These are phyloP conservation scores for Pseudomyrmex concolor DNA, from an alignment of 1,140 invertebrate genomes.

Conservation along the genomic window DNA sequence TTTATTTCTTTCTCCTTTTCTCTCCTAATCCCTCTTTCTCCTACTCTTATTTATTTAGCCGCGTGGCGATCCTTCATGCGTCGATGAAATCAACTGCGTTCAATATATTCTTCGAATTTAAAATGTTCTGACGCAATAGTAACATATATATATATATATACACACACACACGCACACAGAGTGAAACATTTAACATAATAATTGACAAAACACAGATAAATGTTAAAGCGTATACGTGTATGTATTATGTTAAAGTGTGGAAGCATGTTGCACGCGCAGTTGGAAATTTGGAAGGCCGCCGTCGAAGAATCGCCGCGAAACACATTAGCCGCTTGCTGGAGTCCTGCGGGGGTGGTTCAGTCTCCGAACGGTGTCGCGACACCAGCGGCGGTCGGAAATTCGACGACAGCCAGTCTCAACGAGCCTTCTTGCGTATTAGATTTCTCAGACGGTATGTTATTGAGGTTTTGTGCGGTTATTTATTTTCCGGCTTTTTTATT, in stretches of 20 bases:
- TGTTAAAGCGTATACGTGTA: background rate
- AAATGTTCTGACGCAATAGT: too few species aligned
- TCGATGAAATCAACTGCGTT: too few species aligned
- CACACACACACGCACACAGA: background rate
- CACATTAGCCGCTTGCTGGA: slow-evolving; percentile 82
- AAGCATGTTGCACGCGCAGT: slow-evolving; percentile 93
- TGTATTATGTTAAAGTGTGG: slow-evolving; percentile 87
- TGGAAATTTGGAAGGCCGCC: slow-evolving; percentile 97
- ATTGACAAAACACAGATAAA: too few species aligned
- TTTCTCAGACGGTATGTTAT: slow-evolving; percentile 87
- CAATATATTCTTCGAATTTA: background rate
- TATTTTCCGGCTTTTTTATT: background rate
- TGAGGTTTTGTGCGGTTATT: background rate
- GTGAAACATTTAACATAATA: too few species aligned
- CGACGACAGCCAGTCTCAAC: slow-evolving; percentile 76
- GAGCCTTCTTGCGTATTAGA: slow-evolving; percentile 83
- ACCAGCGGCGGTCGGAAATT: slow-evolving; percentile 61
- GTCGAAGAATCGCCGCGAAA: slow-evolving; percentile 84
- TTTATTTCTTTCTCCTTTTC: slow-evolving; percentile 28
- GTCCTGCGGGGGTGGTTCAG: slow-evolving; percentile 79
- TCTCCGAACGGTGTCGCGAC: slow-evolving; percentile 62
- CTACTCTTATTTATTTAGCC: slow-evolving; percentile 8
- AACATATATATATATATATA: too few species aligned
- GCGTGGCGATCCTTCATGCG: background rate
- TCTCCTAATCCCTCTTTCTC: slow-evolving; percentile 3